Percentiles rank a stretch among this genome's conserved stretches.
These are phyloP conservation scores for Mythimna impura DNA, from an alignment of 2,888 invertebrate genomes.

Conservation along the genomic window DNA sequence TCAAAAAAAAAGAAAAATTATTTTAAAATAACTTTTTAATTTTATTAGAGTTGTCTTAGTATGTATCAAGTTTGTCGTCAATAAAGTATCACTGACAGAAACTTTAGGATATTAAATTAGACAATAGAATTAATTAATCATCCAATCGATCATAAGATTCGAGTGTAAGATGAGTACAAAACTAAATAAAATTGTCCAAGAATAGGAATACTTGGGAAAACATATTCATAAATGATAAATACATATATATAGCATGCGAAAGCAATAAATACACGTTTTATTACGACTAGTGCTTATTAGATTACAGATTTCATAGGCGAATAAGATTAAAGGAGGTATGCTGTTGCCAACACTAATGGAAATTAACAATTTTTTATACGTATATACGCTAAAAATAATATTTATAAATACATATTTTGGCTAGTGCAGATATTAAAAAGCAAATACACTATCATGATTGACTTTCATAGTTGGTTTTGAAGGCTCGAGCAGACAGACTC, in stretches of 20 bases:
- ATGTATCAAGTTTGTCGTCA: no score
- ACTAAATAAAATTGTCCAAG: background rate
- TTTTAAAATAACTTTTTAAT: no score
- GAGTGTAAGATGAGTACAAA: background rate
- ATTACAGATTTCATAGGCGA: conserved; percentile 16
- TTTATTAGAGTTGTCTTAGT: no score
- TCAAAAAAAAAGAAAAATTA: no score
- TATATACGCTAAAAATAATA: background rate
- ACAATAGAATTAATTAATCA: background rate
- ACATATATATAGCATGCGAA: background rate
- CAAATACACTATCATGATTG: background rate
- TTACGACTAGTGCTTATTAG: background rate
- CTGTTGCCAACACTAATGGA: conserved; percentile 27
- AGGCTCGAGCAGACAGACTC: no score
- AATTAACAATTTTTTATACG: conserved; percentile 11
- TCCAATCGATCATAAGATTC: background rate
- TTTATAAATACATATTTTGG: conserved; percentile 14
- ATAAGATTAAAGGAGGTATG: conserved; percentile 25
- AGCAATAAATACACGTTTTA: conserved; percentile 9
- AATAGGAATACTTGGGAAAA: background rate
- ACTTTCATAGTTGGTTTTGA: background rate
- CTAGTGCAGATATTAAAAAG: background rate
- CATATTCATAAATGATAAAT: background rate
- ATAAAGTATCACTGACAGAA: no score
- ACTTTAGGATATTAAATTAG: no score